phyloP scores from a whole-genome alignment of 2,113 vertebrate genomes.

The Crotalus tigris region DNA sequence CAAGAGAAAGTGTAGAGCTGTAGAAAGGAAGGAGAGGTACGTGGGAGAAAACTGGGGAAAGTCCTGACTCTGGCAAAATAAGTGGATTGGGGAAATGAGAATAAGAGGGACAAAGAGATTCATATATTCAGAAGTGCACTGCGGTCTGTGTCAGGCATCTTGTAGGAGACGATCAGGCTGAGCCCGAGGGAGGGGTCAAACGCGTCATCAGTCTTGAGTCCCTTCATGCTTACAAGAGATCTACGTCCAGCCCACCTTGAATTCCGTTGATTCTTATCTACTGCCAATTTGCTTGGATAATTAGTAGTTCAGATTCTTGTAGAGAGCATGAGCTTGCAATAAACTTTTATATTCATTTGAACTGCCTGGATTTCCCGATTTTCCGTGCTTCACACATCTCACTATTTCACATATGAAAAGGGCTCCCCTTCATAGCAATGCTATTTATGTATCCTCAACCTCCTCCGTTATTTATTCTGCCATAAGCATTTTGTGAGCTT shows the following conservation, averaged over 20 bases:
- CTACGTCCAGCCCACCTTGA: not conserved
- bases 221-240: not conserved
- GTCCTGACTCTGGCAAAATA: not conserved
- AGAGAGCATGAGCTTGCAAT: not conserved
- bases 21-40: not conserved
- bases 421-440: not conserved
- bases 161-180: not conserved
- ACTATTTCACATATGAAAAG: not conserved
- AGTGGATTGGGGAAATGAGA: not conserved
- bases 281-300: fast-evolving
- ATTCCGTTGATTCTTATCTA: not conserved
- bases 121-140: not conserved
- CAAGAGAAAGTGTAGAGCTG: not conserved
- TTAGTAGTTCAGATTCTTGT: not conserved
- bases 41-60: not conserved
- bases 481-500: not conserved
- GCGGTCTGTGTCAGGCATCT: not conserved
- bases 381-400: not conserved
- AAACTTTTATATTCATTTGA: not conserved
- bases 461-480: not conserved
- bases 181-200: not conserved
- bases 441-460: not conserved
- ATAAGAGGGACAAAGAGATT: not conserved
- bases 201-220: not conserved
- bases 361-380: not conserved